Conservation (phyloP, 2,888 invertebrate species). For the Alviniconcha strummeri region DNA sequence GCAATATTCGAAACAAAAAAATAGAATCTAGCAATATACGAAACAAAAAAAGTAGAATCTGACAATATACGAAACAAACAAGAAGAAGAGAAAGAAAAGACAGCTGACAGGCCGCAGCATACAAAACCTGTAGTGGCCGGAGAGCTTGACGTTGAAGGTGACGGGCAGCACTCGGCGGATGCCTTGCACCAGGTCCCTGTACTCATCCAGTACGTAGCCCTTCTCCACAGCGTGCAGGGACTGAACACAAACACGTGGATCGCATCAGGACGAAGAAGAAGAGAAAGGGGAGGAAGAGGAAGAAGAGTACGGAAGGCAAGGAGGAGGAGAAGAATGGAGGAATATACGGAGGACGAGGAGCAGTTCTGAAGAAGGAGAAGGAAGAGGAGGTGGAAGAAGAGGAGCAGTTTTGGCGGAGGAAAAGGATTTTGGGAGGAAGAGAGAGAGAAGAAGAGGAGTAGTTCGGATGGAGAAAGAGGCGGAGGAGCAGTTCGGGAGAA, state of each 20-base stretch:
- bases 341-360: no score
- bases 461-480: no score
- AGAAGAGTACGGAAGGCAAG: not conserved
- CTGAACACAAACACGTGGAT: constrained; percentile 14
- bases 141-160: constrained; percentile 42
- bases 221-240: constrained; percentile 34
- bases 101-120: not conserved
- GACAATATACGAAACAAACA: not conserved
- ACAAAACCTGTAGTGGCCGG: constrained; percentile 40
- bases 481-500: no score
- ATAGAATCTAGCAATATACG: no score
- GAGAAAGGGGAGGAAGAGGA: not conserved
- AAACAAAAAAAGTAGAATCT: not conserved
- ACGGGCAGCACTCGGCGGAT: constrained; percentile 41
- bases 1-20: no score
- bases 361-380: no score
- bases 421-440: no score
- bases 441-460: no score
- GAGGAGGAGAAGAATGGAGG: no score
- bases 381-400: no score
- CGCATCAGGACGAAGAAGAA: not conserved
- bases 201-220: constrained; percentile 33
- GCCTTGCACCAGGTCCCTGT: constrained; percentile 35
- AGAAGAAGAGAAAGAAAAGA: constrained; percentile 1
- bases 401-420: no score